Percentiles rank a stretch among this genome's conserved stretches.
Conservation (phyloP, 2,113 vertebrate genomes). For the Sciurus niger region DNA sequence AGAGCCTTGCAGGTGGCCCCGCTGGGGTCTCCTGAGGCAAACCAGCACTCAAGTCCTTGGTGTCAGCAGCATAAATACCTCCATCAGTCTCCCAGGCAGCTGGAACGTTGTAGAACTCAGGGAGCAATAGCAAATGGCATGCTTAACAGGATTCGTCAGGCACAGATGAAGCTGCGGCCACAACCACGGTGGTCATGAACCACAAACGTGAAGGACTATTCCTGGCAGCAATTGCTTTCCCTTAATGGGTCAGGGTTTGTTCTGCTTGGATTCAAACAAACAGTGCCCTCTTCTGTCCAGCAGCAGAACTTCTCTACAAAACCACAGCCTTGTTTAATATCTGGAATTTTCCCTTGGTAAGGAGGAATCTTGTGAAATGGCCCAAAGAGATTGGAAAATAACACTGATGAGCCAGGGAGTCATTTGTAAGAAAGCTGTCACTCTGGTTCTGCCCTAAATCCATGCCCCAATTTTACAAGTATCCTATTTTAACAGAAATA, state of each 20-base stretch:
- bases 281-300: conserved; percentile 78
- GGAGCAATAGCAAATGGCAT: background rate
- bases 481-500: conserved; percentile 50
- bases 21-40: background rate
- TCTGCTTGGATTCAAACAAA: background rate
- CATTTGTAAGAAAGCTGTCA: conserved; percentile 10
- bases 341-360: background rate
- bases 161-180: fast-evolving
- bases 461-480: conserved; percentile 30
- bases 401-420: background rate
- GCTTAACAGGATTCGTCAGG: background rate
- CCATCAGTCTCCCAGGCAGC: background rate
- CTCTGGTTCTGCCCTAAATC: conserved; percentile 48
- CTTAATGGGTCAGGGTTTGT: background rate
- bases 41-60: background rate
- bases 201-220: background rate
- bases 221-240: background rate
- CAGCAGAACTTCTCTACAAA: conserved; percentile 27
- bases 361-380: background rate
- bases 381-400: background rate
- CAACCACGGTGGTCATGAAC: background rate
- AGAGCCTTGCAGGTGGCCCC: background rate
- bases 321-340: background rate
- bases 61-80: background rate
- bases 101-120: background rate